Evolutionary conservation across 2,888 invertebrate genomes (phyloP), one percentile per base, ranked within the genome.

Genomic region (Cantharis flavilabris): DNA sequence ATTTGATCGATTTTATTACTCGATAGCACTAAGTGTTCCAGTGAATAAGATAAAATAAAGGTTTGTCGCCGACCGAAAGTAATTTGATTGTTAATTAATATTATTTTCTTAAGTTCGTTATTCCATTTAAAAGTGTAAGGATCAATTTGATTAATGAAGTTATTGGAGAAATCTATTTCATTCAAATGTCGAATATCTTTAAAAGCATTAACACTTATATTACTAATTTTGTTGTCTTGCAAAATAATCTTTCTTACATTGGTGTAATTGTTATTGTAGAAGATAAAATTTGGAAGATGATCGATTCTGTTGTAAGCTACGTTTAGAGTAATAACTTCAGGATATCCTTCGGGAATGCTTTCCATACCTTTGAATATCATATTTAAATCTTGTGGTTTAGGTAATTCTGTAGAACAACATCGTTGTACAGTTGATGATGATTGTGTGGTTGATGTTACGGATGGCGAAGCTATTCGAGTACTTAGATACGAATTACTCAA

Each of bases 1-100:
- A 88, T 83, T 74, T 87, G 85, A 16, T 85, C 85, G 70, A 88
- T 86, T 65, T 80, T 79, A 77, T 88, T 88, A 20, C 86, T 81
- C 3, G 86, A 81, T 63, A 88, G 76, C n/a, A 87, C 82, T 28
- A 88, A 79, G 4, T 86, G 85, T 72, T 86, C 84, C 71, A 88
- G 70, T 7, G 86, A 84, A 10, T 81, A 79, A 3, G 87, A 88
- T 30, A 85, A 81, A 18, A 88, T 49, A 79, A 88, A 87, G 7
- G 84, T 84, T 75, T 82, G 83, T 11, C 84, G 79, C 9, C 85
- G 84, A 49, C 83, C 80, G 73, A 88, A 87, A 23, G 72, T 78
- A 62, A 88, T 85, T 49, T 77, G 81, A 79, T 88, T 88, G 72
- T 84, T 81, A n/a, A 85, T 83, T 67, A 88, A 76, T 78, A 87